Evolutionary conservation across 1,140 invertebrate genomes (phyloP), one percentile per base, ranked within the genome.

Genomic region (Drosophila pachea): DNA sequence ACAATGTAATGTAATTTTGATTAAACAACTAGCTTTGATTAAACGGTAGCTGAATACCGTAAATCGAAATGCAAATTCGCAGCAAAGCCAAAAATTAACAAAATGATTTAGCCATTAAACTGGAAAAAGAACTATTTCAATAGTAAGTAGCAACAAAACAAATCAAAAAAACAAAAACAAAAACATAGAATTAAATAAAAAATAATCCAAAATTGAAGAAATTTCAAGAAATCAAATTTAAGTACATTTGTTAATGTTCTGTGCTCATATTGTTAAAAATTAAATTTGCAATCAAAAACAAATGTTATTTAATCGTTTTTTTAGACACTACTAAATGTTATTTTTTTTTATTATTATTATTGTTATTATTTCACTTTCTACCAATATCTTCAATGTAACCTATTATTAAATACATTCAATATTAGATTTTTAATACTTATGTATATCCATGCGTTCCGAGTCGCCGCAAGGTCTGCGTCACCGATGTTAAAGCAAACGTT

Each of bases 171-270:
- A 68, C 47, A 65, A 68, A 62, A 63, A 65, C 40, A 66, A 68
- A 66, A 36, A 29, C 45, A 60, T 49, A 71, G 70, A 72, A 66
- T 54, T 77, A 61, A 60, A 67, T 42, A 65, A 76, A 66, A 47
- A 45, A 55, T 48, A 58, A 33, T 56, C 12, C 62, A 59, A 76
- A 53, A 59, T 62, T 67, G 67, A 71, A 56, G 56, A 75, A 73
- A 71, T 73, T 68, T 65, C 68, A 78, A 60, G 36, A 43, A 68
- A 81, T 64, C 58, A 76, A 74, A 35, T 74, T 81, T 59, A 71
- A 86, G 76, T 78, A 86, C 73, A 79, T 81, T 83, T 86, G 77
- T 86, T 86, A 76, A 86, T 86, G 81, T 86, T 86, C 81, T 83
- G 79, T 84, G 79, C 65, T 84, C 76, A 73, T 86, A 74, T 68